Percentiles rank a stretch among this genome's conserved stretches.
These are phyloP conservation scores for Antheraea assamensis DNA, from an alignment of 2,888 invertebrate genomes.

Conservation along the genomic window DNA sequence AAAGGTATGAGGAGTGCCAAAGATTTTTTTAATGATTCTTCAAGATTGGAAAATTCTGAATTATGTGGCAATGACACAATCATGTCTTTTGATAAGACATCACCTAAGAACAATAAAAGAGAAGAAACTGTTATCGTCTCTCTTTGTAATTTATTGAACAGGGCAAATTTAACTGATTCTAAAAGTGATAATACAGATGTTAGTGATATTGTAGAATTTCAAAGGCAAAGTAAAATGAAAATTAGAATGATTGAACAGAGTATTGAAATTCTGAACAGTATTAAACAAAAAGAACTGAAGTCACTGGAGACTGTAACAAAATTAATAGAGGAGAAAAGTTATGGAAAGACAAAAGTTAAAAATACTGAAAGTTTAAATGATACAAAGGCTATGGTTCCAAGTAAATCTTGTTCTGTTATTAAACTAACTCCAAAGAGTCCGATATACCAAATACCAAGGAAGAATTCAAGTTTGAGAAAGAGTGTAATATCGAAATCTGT, in stretches of 20 bases:
- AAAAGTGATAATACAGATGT: conserved; percentile 48
- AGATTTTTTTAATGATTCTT: conserved; percentile 61
- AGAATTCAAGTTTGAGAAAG: conserved; percentile 57
- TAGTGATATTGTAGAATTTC: conserved; percentile 53
- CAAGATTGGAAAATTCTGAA: conserved; percentile 50
- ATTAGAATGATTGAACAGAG: conserved; percentile 57
- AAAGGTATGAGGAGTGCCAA: conserved; percentile 62
- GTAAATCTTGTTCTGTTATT: conserved; percentile 44
- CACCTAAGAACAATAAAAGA: conserved; percentile 43
- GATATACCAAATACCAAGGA: conserved; percentile 68
- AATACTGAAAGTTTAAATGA: conserved; percentile 31
- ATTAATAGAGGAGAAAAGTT: conserved; percentile 52
- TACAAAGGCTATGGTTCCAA: conserved; percentile 23
- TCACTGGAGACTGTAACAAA: conserved; percentile 54
- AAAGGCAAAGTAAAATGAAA: conserved; percentile 52
- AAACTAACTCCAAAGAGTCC: conserved; percentile 58
- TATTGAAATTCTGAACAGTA: conserved; percentile 48
- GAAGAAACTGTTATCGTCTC: conserved; percentile 70
- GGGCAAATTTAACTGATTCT: conserved; percentile 53
- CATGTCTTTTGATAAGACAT: conserved; percentile 60
- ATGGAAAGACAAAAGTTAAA: conserved; percentile 27
- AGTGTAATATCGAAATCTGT: conserved; percentile 62
- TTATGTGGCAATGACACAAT: conserved; percentile 59
- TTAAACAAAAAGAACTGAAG: conserved; percentile 56
- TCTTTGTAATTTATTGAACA: conserved; percentile 64